Evolutionary conservation across 1,140 invertebrate genomes (phyloP).

Genomic region (Eciton burchellii): DNA sequence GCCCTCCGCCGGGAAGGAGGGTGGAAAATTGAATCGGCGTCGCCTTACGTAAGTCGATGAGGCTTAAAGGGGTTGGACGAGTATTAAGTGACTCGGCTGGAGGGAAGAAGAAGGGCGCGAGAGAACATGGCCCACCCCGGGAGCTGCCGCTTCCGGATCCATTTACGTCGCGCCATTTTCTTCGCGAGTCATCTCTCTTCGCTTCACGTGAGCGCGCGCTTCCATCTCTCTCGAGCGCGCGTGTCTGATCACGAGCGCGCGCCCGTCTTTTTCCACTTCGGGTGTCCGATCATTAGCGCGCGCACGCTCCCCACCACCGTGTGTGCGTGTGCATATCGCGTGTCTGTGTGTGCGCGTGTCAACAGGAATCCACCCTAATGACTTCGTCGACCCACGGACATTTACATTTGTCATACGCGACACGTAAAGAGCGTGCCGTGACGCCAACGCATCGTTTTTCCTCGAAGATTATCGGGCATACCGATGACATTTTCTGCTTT

Average conservation of each 20-base stretch:
- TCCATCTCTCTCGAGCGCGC: too few relatives aligned
- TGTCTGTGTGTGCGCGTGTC: constrained; percentile 23
- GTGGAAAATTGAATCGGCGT: constrained; percentile 74
- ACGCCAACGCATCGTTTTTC: constrained; percentile 37
- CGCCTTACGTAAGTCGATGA: constrained; percentile 68
- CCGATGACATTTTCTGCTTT: constrained; percentile 31
- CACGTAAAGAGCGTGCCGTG: constrained; percentile 44
- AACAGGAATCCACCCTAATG: constrained; percentile 54
- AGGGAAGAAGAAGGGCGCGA: not conserved
- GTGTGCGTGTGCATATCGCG: not conserved
- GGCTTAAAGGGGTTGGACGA: constrained; percentile 67
- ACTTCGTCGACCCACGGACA: constrained; percentile 47
- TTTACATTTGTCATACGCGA: constrained; percentile 59
- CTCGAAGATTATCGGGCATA: constrained; percentile 42
- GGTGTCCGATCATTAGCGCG: constrained; percentile 67
- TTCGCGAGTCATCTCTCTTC: constrained; percentile 61
- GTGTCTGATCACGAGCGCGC: constrained; percentile 66
- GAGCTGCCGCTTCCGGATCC: constrained; percentile 34
- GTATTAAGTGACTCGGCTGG: constrained; percentile 63
- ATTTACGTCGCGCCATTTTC: constrained; percentile 55
- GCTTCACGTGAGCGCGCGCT: constrained; percentile 57
- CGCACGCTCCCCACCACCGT: constrained; percentile 33
- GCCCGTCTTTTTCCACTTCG: too few relatives aligned
- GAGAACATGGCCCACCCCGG: constrained; percentile 33
- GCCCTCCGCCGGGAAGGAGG: constrained; percentile 16